Evolutionary conservation across 2,113 vertebrate genomes (phyloP).

Genomic region (Pantherophis guttatus): DNA sequence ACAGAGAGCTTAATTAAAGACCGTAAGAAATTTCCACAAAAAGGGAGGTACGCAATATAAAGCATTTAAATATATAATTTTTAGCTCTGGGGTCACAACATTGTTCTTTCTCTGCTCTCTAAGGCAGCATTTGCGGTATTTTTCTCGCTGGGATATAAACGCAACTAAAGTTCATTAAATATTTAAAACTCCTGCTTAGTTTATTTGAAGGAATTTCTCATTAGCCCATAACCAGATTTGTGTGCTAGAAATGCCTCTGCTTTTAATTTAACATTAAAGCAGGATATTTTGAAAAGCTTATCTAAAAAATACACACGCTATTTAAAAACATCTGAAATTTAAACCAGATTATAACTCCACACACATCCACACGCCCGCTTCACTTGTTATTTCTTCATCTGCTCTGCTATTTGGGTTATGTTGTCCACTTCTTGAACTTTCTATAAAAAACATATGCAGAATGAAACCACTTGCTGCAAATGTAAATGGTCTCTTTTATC

Average conservation of each 20-base stretch:
- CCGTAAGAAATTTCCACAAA: slow-evolving; percentile 20
- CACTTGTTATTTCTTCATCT: neutral
- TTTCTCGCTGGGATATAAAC: slow-evolving; percentile 51
- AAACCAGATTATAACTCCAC: slow-evolving; percentile 6
- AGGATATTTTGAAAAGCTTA: slow-evolving; percentile 14
- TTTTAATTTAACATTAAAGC: slow-evolving; percentile 43
- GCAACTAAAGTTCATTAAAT: slow-evolving; percentile 52
- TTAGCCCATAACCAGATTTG: slow-evolving; percentile 41
- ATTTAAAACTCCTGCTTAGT: slow-evolving; percentile 50
- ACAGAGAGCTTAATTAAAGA: slow-evolving; percentile 65
- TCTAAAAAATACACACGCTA: slow-evolving; percentile 21
- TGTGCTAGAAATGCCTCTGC: slow-evolving; percentile 53
- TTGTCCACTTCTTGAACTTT: slow-evolving; percentile 27
- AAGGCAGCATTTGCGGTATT: slow-evolving; percentile 63
- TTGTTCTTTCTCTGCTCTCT: slow-evolving; percentile 50
- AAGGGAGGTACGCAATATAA: slow-evolving; percentile 41
- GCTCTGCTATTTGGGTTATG: neutral
- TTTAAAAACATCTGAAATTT: neutral
- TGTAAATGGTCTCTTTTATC: neutral
- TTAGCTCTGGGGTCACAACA: slow-evolving; percentile 66
- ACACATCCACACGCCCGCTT: neutral
- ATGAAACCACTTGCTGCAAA: slow-evolving; percentile 30
- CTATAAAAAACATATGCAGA: neutral
- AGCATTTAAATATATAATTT: slow-evolving; percentile 64
- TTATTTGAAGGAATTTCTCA: slow-evolving; percentile 62